Conservation (phyloP, 2,797 vertebrate species). For the Xenentodon cancila region DNA sequence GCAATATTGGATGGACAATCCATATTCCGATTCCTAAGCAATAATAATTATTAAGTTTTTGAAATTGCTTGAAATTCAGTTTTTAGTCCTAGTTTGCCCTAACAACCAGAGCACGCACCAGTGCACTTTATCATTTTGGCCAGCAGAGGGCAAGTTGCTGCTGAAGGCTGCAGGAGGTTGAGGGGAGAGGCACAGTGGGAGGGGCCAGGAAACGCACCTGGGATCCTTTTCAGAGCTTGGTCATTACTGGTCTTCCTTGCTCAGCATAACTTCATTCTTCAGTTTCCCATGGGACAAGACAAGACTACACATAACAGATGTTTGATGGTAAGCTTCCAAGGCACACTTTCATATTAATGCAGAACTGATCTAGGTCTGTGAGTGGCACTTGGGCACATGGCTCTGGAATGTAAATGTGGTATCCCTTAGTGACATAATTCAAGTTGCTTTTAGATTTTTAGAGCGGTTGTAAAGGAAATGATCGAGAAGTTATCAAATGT, state of each 20-base stretch:
- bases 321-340: conserved; percentile 52
- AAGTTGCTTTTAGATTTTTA: no score
- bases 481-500: background rate
- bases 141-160: conserved; percentile 57
- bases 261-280: conserved; percentile 27
- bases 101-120: background rate
- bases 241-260: conserved; percentile 51
- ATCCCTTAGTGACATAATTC: background rate
- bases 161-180: background rate
- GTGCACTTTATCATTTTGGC: conserved; percentile 24
- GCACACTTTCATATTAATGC: background rate
- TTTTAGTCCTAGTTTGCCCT: background rate
- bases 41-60: no score
- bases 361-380: background rate
- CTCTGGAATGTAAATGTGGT: background rate
- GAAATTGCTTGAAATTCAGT: no score
- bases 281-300: background rate
- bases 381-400: background rate
- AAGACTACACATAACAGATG: background rate
- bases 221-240: conserved; percentile 1
- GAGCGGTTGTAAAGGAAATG: background rate
- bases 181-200: conserved; percentile 11
- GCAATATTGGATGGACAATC: no score
- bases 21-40: no score
- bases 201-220: conserved; percentile 6